phyloP scores from a whole-genome alignment of 2,113 vertebrate species.

The Hemibates koningsi region DNA sequence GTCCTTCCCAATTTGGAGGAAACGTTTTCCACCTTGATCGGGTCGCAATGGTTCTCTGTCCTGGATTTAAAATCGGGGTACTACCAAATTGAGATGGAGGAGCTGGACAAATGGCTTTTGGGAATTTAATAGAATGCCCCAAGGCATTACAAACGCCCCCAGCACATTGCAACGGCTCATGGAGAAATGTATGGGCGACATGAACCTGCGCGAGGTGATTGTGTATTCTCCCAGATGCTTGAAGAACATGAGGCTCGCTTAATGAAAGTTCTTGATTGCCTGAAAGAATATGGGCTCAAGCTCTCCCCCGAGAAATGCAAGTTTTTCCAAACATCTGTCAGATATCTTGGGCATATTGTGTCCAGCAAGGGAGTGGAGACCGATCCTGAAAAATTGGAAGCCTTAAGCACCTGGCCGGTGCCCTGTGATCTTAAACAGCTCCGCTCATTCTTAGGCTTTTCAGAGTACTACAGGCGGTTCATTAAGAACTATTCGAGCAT shows the following conservation, averaged over 20 bases:
- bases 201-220: not conserved
- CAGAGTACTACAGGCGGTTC: not conserved
- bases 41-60: too few relatives aligned
- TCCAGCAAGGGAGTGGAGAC: not conserved
- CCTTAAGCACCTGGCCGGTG: not conserved
- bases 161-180: not conserved
- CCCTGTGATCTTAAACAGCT: not conserved
- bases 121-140: too few relatives aligned
- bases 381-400: rapidly evolving
- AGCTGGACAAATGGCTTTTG: too few relatives aligned
- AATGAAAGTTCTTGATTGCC: not conserved
- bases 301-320: not conserved
- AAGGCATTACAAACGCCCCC: not conserved
- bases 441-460: not conserved
- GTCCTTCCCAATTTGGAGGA: too few relatives aligned
- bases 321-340: not conserved
- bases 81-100: too few relatives aligned
- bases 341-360: not conserved
- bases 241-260: not conserved
- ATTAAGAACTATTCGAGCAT: not conserved
- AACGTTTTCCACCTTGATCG: too few relatives aligned
- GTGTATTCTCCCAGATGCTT: too few relatives aligned
- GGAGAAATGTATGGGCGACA: not conserved
- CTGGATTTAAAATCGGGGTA: too few relatives aligned
- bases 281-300: too few relatives aligned